A percentile compares a stretch with the other conserved stretches of the same genome.
phyloP scores from a whole-genome alignment of 2,113 vertebrate species.

The Barbus barbus region DNA sequence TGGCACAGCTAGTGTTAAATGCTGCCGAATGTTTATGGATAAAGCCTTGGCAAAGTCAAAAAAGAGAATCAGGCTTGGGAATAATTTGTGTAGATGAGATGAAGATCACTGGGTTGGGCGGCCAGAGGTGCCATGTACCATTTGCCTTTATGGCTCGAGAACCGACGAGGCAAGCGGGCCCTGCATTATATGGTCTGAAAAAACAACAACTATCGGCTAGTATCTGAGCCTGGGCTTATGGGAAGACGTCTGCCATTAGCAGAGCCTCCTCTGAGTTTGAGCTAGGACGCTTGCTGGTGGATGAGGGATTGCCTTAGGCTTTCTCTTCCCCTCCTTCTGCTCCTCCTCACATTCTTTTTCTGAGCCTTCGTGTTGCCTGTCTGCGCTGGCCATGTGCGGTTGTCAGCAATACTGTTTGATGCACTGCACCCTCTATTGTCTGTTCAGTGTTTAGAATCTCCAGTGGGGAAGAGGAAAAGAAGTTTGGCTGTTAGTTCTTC shows the following conservation, averaged over 20 bases:
- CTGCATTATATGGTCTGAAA: conserved; percentile 25
- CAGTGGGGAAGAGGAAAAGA: conserved; percentile 99
- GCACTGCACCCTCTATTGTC: conserved; percentile 99
- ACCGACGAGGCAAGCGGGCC: not conserved
- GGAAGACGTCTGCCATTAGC: conserved; percentile 36
- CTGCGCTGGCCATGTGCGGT: conserved; percentile 92
- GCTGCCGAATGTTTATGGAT: conserved; percentile 9
- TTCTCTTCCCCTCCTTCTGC: conserved; percentile 59
- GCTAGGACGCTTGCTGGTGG: conserved; percentile 58
- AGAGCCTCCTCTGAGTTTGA: conserved; percentile 44
- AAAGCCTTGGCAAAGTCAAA: conserved; percentile 49
- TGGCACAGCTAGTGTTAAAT: conserved; percentile 59
- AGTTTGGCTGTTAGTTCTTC: conserved; percentile 99
- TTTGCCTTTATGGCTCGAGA: conserved; percentile 34
- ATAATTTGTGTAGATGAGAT: conserved; percentile 23
- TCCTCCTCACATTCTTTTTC: conserved; percentile 79
- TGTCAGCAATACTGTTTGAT: conserved; percentile 99
- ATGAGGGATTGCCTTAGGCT: conserved; percentile 85
- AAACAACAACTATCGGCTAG: conserved; percentile 25
- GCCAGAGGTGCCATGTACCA: conserved; percentile 22
- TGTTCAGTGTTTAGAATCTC: conserved; percentile 99
- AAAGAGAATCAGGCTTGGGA: conserved; percentile 53
- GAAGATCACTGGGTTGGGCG: not conserved
- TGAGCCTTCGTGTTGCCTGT: conserved; percentile 94
- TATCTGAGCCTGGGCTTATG: conserved; percentile 34